Base-by-base conservation (phyloP, 2,113 vertebrate genomes). In the Phalacrocorax pelagicus region DNA sequence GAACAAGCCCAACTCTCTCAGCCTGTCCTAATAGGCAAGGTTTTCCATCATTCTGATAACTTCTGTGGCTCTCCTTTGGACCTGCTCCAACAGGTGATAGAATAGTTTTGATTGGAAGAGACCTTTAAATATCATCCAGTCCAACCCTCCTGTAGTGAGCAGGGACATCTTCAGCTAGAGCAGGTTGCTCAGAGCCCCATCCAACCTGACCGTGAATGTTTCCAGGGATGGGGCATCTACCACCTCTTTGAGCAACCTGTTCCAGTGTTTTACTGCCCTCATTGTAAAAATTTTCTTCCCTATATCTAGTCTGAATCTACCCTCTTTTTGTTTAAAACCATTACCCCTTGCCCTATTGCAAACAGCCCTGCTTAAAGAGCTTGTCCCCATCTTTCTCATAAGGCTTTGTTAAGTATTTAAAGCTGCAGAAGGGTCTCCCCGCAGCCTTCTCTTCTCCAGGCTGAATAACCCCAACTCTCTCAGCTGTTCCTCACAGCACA, bases 361-460 rank as follows among this genome's bases (percentile, higher is more conserved):
- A 9, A 9, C n/a, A 58, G 11, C 15, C 10, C 23, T 49, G 21
- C 8, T 74, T 74, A 32, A 74, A 47, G 55, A 18, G 14, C 7
- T 5, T 17, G 4, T 47, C n/a, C 13, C 8, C 2, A 3, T 49
- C 59, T 86, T 52, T 49, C 19, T 47, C 4, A 7, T 6, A 78
- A 30, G 36, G 4, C 36, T 21, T 21, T 32, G 32, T 87, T 36
- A 40, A 5, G 4, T 42, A 21, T 7, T 52, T 32, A 5, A 70
- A 87, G 11, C 46, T 1, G 2, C 54, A 12, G 2, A n/a, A n/a
- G 51, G 8, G 10, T 77, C 20, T 78, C 17, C 5, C 16, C 0
- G 0, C 6, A 44, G 32, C 54, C 6, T 61, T 34, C 61, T 54
- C 10, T 42, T 65, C 54, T 40, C 5, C 6, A 44, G 26, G 32